Conservation (phyloP, 2,888 invertebrate genomes). For the Tipula helvola region DNA sequence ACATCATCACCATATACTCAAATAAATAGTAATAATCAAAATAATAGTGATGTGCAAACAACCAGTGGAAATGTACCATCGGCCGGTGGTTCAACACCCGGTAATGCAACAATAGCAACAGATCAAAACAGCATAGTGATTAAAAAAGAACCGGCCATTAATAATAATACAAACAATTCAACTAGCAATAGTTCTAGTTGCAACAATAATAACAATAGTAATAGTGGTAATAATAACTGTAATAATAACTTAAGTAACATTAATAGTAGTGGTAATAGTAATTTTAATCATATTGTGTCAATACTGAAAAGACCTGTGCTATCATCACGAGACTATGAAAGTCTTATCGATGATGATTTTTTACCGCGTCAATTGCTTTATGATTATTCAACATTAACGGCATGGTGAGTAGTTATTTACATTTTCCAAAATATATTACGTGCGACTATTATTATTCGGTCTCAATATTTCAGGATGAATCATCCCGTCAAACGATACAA, state of each 20-base stretch:
- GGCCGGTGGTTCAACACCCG: background rate
- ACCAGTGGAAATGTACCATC: background rate
- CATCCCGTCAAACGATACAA: conserved; percentile 85
- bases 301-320: conserved; percentile 64
- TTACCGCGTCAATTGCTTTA: conserved; percentile 70
- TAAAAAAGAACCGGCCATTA: conserved; percentile 7
- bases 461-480: conserved; percentile 50
- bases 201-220: background rate
- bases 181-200: background rate
- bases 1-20: conserved; percentile 31
- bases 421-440: background rate
- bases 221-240: background rate
- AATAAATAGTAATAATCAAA: conserved; percentile 5
- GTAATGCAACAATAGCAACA: conserved; percentile 39
- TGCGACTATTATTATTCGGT: background rate
- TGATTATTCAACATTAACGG: conserved; percentile 73
- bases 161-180: conserved; percentile 5
- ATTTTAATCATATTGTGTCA: conserved; percentile 20
- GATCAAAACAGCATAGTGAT: conserved; percentile 20
- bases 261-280: conserved; percentile 13
- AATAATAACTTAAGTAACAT: conserved; percentile 14
- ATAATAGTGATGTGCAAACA: conserved; percentile 23
- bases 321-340: conserved; percentile 64
- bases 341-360: conserved; percentile 67
- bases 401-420: conserved; percentile 49